These are phyloP conservation scores for Nudaria mundana DNA, from an alignment of 2,888 invertebrate species.

Conservation along the genomic window DNA sequence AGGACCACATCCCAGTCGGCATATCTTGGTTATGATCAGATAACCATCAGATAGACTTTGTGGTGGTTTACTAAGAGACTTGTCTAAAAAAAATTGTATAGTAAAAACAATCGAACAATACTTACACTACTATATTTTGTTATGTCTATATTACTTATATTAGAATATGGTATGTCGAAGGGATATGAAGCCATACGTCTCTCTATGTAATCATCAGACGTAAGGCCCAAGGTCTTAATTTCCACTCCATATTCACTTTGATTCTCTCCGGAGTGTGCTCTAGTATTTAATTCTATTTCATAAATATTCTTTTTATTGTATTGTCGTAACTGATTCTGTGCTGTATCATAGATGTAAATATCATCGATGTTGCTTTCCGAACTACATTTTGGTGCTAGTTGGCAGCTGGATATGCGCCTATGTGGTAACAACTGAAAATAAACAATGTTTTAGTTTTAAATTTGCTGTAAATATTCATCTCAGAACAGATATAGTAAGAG, in stretches of 20 bases:
- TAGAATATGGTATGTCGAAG: conserved; percentile 48
- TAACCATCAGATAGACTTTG: too few species aligned
- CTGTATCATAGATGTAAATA: conserved; percentile 44
- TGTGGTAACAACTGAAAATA: conserved; percentile 58
- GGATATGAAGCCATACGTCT: conserved; percentile 40
- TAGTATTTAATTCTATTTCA: conserved; percentile 23
- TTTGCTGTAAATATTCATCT: too few species aligned
- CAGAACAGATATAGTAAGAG: too few species aligned
- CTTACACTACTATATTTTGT: conserved; percentile 58
- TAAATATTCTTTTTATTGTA: conserved; percentile 2
- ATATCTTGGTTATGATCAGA: too few species aligned
- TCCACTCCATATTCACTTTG: conserved; percentile 39
- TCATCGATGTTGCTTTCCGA: conserved; percentile 53
- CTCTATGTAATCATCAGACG: conserved; percentile 69
- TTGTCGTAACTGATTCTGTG: conserved; percentile 27
- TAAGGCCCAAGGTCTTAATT: conserved; percentile 50
- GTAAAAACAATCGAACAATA: too few species aligned
- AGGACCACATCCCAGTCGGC: too few species aligned
- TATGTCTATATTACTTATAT: conserved; percentile 60
- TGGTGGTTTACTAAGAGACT: too few species aligned
- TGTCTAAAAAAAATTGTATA: too few species aligned
- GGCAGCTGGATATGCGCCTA: conserved; percentile 69
- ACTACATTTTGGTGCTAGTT: conserved; percentile 49
- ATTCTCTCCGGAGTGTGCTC: conserved; percentile 28
- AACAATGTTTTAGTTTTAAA: too few species aligned